Base-by-base conservation (phyloP, 2,113 vertebrate genomes). In the Thunnus maccoyii region DNA sequence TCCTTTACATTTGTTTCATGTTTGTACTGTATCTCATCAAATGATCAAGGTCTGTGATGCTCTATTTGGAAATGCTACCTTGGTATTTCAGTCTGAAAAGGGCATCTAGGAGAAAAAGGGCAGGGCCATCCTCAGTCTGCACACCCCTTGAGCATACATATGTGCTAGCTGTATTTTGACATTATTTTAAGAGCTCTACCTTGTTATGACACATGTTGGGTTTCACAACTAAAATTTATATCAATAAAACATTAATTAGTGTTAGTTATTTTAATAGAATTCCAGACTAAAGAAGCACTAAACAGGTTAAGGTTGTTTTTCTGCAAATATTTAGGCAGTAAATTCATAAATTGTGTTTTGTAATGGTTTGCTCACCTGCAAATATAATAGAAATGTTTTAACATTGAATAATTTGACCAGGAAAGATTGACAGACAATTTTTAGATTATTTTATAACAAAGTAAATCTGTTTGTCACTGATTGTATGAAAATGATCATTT, bases 71-170 rank as follows among this genome's bases (percentile, higher is more conserved):
- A 86, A 78, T 88, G 81, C 63, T 68, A 56, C 73, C 50, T 62
- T 82, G 73, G 67, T 83, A 86, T 84, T 86, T 86, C 52, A 48
- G 69, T 48, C 55, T 78, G 70, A 84, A 88, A 84, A 80, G 83
- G 68, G 25, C 20, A 9, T 73, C 57, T 17, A 57, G 52, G 54
- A 76, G 61, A 82, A 62, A 82, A 73, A 86, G 78, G 75, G 27
- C 56, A 84, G 5, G 3, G 17, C 54, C 25, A 17, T 66, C 55
- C 22, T 22, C 7, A 47, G 9, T 55, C 69, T 69, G 66, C 56
- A 16, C n/a, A 61, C 71, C 0, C 3, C 72, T 36, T 1, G 27
- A 60, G 47, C 54, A 55, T 71, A 54, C 17, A 6, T 52, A 27
- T 67, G 32, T 57, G 54, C 22, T 25, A 10, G 6, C 52, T 69